Percentiles rank a stretch among this genome's conserved stretches.
These are phyloP conservation scores for Diadegma fenestrale DNA, from an alignment of 2,888 invertebrate genomes.

Conservation along the genomic window DNA sequence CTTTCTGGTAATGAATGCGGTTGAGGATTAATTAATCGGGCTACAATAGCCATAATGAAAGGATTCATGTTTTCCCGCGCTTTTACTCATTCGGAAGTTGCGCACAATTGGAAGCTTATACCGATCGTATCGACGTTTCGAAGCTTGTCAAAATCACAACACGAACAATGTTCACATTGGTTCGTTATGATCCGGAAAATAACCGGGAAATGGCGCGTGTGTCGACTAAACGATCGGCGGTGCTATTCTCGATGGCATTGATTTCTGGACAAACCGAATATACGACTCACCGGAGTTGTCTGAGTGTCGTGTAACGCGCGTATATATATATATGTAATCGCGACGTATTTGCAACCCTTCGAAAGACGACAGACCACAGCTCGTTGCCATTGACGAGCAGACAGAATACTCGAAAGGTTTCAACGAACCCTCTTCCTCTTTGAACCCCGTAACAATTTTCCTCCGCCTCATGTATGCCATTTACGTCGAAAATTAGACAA, in stretches of 20 bases:
- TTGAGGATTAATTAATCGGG: neutral
- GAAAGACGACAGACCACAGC: constrained; percentile 28
- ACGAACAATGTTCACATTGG: neutral
- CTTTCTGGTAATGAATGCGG: neutral
- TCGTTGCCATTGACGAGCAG: constrained; percentile 17
- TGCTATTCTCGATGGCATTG: neutral
- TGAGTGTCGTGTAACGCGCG: constrained; percentile 14
- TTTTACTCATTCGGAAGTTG: neutral
- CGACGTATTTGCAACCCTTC: constrained; percentile 5
- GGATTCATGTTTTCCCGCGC: neutral
- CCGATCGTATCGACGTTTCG: neutral
- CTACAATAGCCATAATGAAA: too few relatives aligned
- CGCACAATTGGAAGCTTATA: neutral
- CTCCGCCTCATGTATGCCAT: neutral
- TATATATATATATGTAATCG: constrained; percentile 12
- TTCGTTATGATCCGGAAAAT: neutral
- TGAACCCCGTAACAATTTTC: neutral
- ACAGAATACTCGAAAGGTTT: neutral
- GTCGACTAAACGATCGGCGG: neutral
- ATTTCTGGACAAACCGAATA: neutral
- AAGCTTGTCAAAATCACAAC: neutral
- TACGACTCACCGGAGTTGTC: neutral
- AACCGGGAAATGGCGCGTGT: neutral
- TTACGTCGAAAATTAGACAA: neutral
- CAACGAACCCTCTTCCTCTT: neutral